Conservation (phyloP, 1,140 invertebrate species). For the Bombus terrestris region DNA sequence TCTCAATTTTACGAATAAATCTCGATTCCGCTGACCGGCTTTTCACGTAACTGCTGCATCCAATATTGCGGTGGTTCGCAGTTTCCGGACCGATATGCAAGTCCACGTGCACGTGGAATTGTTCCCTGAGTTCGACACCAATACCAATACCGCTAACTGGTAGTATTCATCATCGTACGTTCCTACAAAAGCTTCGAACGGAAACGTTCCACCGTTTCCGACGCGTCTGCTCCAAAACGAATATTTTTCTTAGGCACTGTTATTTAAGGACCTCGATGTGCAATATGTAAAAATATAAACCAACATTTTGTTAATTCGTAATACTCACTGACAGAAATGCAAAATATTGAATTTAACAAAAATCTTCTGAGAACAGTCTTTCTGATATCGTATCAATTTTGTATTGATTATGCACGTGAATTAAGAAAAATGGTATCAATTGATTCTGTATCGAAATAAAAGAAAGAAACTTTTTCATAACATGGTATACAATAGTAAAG, state of each 20-base stretch:
- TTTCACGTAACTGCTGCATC: slow-evolving; percentile 46
- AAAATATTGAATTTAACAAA: neutral
- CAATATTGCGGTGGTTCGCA: slow-evolving; percentile 60
- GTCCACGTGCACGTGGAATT: slow-evolving; percentile 20
- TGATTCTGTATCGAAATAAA: too few species aligned
- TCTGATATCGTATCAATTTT: neutral
- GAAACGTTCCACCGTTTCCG: neutral
- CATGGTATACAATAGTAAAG: too few species aligned
- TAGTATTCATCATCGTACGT: slow-evolving; percentile 52
- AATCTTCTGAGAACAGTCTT: neutral
- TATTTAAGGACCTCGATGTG: neutral
- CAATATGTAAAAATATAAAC: too few species aligned
- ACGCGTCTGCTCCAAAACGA: slow-evolving; percentile 24
- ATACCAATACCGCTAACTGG: slow-evolving; percentile 39
- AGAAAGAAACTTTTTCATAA: too few species aligned
- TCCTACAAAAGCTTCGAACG: slow-evolving; percentile 29
- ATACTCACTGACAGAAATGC: neutral
- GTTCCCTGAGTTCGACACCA: slow-evolving; percentile 54
- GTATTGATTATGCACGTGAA: too few species aligned
- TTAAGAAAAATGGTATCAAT: too few species aligned
- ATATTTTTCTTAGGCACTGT: slow-evolving; percentile 23
- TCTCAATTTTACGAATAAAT: slow-evolving; percentile 66
- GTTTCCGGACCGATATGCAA: slow-evolving; percentile 36
- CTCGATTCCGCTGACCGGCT: slow-evolving; percentile 59
- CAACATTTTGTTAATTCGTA: too few species aligned